A percentile compares a stretch with the other conserved stretches of the same genome.
Conservation (phyloP, 2,113 vertebrate genomes). For the Chaetorhynchus papuensis region DNA sequence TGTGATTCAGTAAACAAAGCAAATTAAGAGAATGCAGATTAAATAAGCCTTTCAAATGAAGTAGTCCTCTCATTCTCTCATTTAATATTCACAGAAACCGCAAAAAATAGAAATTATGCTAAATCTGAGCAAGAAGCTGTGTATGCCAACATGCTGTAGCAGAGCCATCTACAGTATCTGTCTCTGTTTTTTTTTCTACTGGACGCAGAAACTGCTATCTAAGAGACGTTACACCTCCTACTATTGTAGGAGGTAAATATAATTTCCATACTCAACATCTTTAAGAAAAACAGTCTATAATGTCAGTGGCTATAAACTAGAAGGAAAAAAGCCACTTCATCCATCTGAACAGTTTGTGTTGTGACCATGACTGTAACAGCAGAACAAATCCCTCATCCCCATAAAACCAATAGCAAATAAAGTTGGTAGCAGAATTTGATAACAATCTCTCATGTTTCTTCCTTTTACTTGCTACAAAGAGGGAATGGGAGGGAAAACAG, state of each 20-base stretch:
- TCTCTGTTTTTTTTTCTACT: not conserved
- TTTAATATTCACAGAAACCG: slow-evolving; percentile 17
- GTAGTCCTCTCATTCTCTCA: not conserved
- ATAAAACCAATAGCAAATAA: not conserved
- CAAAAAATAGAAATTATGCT: not conserved
- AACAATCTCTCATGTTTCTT: not conserved
- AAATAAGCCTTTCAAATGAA: not conserved
- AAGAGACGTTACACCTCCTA: not conserved
- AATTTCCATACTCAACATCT: not conserved
- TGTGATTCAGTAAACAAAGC: not conserved
- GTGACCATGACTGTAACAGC: not conserved
- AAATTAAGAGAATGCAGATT: not conserved
- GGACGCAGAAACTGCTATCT: not conserved
- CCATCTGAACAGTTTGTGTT: not conserved
- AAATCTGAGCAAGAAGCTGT: not conserved
- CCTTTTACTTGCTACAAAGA: not conserved
- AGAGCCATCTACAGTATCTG: not conserved
- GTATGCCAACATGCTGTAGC: not conserved
- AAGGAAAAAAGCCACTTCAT: not conserved
- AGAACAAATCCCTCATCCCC: not conserved
- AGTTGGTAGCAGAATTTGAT: not conserved
- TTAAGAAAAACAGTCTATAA: not conserved
- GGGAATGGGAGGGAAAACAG: too few species aligned
- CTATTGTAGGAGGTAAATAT: not conserved
- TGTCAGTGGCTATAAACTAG: not conserved